phyloP scores from a whole-genome alignment of 2,888 invertebrate species.

The Uropetala carovei region DNA sequence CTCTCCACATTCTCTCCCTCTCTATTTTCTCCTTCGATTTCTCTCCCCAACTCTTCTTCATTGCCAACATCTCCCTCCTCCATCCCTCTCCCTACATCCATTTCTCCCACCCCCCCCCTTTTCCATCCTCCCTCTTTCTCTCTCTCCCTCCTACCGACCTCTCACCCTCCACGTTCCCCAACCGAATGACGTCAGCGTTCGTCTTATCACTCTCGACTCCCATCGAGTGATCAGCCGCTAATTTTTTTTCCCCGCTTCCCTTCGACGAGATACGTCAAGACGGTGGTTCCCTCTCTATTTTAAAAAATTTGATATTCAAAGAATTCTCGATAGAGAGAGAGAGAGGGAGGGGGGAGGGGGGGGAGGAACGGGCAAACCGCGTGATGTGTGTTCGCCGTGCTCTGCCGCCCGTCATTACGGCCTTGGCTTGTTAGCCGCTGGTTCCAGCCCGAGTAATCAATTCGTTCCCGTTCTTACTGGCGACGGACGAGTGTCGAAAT shows the following conservation, averaged over 20 bases:
- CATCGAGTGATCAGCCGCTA: conserved; percentile 35
- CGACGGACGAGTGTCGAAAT: conserved; percentile 11
- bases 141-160: neutral
- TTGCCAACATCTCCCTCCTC: neutral
- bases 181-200: conserved; percentile 26
- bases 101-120: neutral
- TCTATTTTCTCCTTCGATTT: neutral
- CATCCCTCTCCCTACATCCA: neutral
- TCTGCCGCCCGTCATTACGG: neutral
- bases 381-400: no score
- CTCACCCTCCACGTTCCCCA: neutral
- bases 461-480: conserved; percentile 18
- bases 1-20: no score
- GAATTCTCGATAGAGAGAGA: neutral
- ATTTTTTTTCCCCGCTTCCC: neutral
- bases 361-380: neutral
- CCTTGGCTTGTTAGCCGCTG: neutral
- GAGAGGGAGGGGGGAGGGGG: neutral
- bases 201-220: neutral
- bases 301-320: neutral
- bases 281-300: neutral
- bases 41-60: no score
- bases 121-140: neutral
- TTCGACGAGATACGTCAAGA: neutral
- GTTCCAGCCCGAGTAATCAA: neutral